Base-by-base conservation (phyloP, 2,888 invertebrate genomes). In the Rapana venosa region DNA sequence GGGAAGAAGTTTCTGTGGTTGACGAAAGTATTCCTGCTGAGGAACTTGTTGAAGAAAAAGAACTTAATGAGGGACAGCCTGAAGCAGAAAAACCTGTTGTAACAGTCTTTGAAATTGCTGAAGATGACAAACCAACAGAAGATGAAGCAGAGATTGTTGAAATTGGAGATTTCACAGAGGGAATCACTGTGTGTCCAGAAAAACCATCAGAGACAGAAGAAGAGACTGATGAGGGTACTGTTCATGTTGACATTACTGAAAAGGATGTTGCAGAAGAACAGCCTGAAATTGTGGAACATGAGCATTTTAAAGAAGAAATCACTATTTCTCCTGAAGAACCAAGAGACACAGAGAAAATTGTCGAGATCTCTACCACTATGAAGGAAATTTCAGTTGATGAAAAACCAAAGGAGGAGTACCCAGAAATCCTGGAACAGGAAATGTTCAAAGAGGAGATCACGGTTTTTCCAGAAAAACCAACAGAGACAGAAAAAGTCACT, bases 361-460 rank as follows among this genome's bases (percentile, higher is more conserved):
- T 66, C 8, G 87, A 47, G 17, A 35, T 32, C 32, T 79, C 17
- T 32, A 74, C 26, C 74, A 74, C 8, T 11, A 70, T 30, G 22
- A 74, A 26, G n/a, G 26, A 30, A 74, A 74, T 26, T 74, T 30
- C 74, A 11, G 2, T n/a, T 85, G n/a, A 88, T 5, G 32, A 84
- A 74, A 22, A 90, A 90, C 79, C 47, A n/a, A 32, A 83, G 83
- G 88, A 17, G 86, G 87, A 61, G 58, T n/a, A 89, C 36, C 70
- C 91, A 77, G 90, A 91, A 88, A 89, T 91, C n/a, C 35, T 88
- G 35, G 70, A 91, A 77, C 2, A 84, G 77, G 1, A 88, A 90
- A 58, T 66, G 58, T 20, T 56, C 47, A 87, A 86, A 74, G 87
- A 87, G 26, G 70, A 88, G 87, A 77, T 88, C 58, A 83, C 74